Evolutionary conservation across 2,113 vertebrate species (phyloP).

Genomic region (Alces alces): DNA sequence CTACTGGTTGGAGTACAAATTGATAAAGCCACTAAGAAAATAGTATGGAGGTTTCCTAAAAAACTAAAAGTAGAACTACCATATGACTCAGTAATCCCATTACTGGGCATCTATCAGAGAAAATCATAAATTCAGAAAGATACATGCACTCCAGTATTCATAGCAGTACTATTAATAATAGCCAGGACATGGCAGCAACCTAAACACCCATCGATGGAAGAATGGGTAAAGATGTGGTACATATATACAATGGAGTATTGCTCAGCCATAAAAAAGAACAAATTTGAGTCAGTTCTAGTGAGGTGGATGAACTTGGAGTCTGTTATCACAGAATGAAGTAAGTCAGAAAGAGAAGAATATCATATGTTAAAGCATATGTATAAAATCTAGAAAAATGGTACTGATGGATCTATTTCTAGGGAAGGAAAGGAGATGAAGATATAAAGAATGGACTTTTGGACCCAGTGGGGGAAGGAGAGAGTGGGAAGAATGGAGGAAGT

Average conservation of each 20-base stretch:
- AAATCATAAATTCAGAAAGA: neutral
- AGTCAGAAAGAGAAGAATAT: neutral
- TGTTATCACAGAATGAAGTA: neutral
- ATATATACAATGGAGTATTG: neutral
- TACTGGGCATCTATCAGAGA: neutral
- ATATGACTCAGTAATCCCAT: neutral
- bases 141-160: neutral
- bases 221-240: neutral
- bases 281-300: neutral
- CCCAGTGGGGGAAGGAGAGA: neutral
- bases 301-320: neutral
- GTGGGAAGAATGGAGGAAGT: neutral
- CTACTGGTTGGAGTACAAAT: neutral
- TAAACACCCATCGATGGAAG: neutral
- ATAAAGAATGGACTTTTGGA: neutral
- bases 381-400: neutral
- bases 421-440: neutral
- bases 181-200: neutral
- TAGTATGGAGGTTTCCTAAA: neutral
- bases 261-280: neutral
- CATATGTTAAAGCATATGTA: neutral
- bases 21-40: neutral
- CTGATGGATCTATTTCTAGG: neutral
- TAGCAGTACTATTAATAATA: neutral
- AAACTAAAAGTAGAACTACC: neutral